These are phyloP conservation scores for Myotis brandtii DNA, from an alignment of 2,113 vertebrate genomes.

Conservation along the genomic window DNA sequence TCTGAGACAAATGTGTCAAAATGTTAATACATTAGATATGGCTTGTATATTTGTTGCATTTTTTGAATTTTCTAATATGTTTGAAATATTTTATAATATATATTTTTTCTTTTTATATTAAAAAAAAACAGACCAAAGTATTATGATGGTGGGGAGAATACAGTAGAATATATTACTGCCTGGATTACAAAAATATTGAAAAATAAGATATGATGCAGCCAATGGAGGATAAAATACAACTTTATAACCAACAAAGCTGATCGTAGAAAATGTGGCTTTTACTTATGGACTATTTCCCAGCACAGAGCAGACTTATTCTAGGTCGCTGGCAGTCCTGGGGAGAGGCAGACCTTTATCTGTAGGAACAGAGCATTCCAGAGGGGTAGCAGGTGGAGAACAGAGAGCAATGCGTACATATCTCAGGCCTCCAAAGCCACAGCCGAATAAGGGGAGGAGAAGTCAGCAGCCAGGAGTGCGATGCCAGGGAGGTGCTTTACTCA, in stretches of 20 bases:
- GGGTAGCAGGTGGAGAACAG: neutral
- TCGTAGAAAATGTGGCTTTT: constrained; percentile 8
- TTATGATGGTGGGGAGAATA: neutral
- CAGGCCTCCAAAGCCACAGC: neutral
- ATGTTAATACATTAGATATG: neutral
- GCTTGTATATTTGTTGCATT: neutral
- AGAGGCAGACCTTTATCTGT: neutral
- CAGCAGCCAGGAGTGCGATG: neutral
- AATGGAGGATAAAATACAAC: neutral
- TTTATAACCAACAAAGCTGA: neutral
- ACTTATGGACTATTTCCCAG: neutral
- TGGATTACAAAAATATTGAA: neutral
- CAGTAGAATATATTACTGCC: neutral
- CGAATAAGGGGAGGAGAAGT: neutral
- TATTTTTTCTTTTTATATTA: neutral
- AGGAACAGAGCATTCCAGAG: neutral
- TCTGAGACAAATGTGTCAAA: constrained; percentile 22
- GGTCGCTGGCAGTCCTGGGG: neutral
- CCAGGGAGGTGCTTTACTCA: neutral
- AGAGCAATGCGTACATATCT: neutral
- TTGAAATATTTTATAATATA: neutral
- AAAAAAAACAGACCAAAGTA: neutral
- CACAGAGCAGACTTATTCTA: neutral
- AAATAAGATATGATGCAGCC: neutral
- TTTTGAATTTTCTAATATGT: neutral